Evolutionary conservation across 2,888 invertebrate genomes (phyloP), one percentile per base, ranked within the genome.

Genomic region (Eupsilia transversa): DNA sequence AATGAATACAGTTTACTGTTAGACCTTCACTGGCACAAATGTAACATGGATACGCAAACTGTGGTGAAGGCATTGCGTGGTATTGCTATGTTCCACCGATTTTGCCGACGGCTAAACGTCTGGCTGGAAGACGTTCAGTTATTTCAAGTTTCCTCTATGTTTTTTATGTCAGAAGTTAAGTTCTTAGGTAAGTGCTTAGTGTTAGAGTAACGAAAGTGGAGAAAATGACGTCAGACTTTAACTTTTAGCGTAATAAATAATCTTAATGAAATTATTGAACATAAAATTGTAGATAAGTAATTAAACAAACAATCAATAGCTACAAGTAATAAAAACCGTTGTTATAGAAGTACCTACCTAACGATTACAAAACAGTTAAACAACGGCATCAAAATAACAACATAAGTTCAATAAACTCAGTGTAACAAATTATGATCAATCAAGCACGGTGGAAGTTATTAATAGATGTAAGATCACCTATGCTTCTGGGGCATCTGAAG

Each of bases 401-500:
- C 65, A 74, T 78, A 73, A 82, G 86, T 86, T 86, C 86, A 87
- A 87, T 77, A 81, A 87, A 87, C 86, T 77, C 63, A 9, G 72
- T 43, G 63, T 46, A 79, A 80, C 78, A 84, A 82, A 85, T 85
- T 68, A 81, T 64, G 72, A 85, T 84, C 76, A 82, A 83, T 87
- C 77, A 83, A 83, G 43, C 30, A 74, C 73, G 72, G 73, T 72
- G 64, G 56, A 63, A 74, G 79, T 74, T 87, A 86, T 81, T 73
- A 83, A 85, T 93, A 91, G 72, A 63, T n/a, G 56, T 72, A 74
- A 69, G 69, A 66, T 93, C 89, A 97, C 97, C 97, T 90, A 95
- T 96, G 65, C 93, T 92, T 79, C 97, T 96, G 33, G 97, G 97
- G 86, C 97, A 97, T 85, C 94, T 95, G 83, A 97, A 94, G 87